Evolutionary conservation across 2,797 vertebrate genomes (phyloP).

Genomic region (Hydrophis major): DNA sequence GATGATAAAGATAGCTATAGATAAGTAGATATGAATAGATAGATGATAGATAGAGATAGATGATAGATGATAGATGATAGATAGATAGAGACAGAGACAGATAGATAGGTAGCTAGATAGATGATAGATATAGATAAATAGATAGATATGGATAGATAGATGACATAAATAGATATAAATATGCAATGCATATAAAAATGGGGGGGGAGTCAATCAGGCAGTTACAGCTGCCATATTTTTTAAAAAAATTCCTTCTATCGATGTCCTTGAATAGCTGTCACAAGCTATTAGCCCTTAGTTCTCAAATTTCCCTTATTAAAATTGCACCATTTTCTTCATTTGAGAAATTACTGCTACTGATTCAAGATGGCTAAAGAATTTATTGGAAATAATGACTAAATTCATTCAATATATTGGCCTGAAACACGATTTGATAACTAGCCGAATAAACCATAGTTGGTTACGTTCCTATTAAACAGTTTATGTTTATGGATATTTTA

Average conservation of each 20-base stretch:
- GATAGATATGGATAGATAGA: too few relatives aligned
- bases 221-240: not conserved
- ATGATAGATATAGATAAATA: too few relatives aligned
- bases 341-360: not conserved
- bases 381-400: not conserved
- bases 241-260: not conserved
- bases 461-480: not conserved
- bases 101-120: too few relatives aligned
- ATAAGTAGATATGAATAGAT: too few relatives aligned
- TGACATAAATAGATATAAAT: too few relatives aligned
- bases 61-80: too few relatives aligned
- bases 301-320: not conserved
- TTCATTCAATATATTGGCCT: not conserved
- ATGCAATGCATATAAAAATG: not conserved
- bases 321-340: not conserved
- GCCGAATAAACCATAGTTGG: not conserved
- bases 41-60: too few relatives aligned
- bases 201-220: not conserved
- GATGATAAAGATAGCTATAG: too few relatives aligned
- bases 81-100: too few relatives aligned
- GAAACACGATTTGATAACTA: not conserved
- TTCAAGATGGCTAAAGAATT: not conserved
- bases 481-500: not conserved
- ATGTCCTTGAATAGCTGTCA: not conserved
- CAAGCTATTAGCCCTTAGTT: not conserved